Percentiles rank a stretch among this genome's conserved stretches.
Evolutionary conservation across 1,140 invertebrate species (phyloP).

Genomic region (Diorhabda elongata): DNA sequence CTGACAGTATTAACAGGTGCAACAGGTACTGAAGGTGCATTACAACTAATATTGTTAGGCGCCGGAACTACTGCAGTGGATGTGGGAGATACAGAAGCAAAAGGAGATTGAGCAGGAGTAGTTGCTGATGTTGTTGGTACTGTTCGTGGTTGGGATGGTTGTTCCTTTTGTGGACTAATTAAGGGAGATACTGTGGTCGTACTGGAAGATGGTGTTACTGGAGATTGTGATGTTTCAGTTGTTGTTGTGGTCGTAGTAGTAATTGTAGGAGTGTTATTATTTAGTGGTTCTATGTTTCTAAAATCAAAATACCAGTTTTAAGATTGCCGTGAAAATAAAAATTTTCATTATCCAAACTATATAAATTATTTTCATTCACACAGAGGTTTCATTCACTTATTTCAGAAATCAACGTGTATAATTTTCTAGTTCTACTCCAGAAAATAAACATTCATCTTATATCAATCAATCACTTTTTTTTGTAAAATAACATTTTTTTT

Average conservation of each 20-base stretch:
- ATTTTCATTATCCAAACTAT: too few species aligned
- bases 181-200: constrained; percentile 33
- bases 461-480: too few species aligned
- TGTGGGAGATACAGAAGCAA: constrained; percentile 42
- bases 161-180: constrained; percentile 36
- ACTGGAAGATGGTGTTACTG: constrained; percentile 40
- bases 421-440: too few species aligned
- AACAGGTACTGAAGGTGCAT: constrained; percentile 23
- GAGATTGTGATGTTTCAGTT: constrained; percentile 20
- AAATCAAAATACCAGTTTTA: not conserved
- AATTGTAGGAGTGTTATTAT: not conserved
- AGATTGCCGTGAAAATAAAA: too few species aligned
- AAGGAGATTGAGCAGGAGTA: constrained; percentile 27
- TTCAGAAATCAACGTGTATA: too few species aligned
- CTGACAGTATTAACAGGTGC: not conserved
- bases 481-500: too few species aligned
- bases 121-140: constrained; percentile 31
- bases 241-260: constrained; percentile 22
- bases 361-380: too few species aligned
- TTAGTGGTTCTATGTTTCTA: not conserved
- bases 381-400: too few species aligned
- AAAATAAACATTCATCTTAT: too few species aligned
- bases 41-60: constrained; percentile 40
- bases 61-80: constrained; percentile 37
- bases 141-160: constrained; percentile 33